Percentiles rank a stretch among this genome's conserved stretches.
These are phyloP conservation scores for Pocillopora damicornis DNA, from an alignment of 64 coral and sea anemone genomes.

Conservation along the genomic window DNA sequence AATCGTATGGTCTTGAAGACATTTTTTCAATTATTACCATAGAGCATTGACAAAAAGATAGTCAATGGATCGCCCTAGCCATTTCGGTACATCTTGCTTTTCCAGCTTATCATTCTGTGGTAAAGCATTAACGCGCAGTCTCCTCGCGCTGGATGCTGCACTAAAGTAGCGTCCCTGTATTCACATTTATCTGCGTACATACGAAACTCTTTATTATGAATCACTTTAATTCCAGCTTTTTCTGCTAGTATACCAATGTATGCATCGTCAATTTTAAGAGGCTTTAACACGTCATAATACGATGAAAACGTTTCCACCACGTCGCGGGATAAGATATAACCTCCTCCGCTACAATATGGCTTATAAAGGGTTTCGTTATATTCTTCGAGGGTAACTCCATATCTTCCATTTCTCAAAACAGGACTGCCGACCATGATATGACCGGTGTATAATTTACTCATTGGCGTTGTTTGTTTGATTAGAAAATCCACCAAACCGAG, in stretches of 20 bases:
- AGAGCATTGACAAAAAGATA: too few species aligned
- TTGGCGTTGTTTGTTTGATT: slow-evolving; percentile 26
- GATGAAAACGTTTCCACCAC: slow-evolving; percentile 28
- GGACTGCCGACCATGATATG: slow-evolving; percentile 58
- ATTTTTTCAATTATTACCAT: too few species aligned
- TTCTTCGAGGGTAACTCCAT: slow-evolving; percentile 37
- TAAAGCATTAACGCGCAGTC: slow-evolving; percentile 49
- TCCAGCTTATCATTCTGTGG: slow-evolving; percentile 14
- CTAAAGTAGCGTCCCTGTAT: slow-evolving; percentile 38
- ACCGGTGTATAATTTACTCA: slow-evolving; percentile 46
- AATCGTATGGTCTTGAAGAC: too few species aligned
- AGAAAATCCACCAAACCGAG: slow-evolving; percentile 44
- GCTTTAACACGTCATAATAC: slow-evolving; percentile 35
- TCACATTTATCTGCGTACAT: slow-evolving; percentile 60
- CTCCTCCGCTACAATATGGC: slow-evolving; percentile 66
- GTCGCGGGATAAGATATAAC: slow-evolving; percentile 50
- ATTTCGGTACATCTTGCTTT: too few species aligned
- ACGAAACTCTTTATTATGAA: slow-evolving; percentile 34
- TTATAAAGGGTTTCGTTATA: slow-evolving; percentile 43
- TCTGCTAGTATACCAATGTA: slow-evolving; percentile 54
- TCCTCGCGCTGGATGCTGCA: slow-evolving; percentile 70
- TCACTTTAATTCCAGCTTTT: slow-evolving; percentile 23
- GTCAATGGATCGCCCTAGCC: too few species aligned
- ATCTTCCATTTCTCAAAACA: slow-evolving; percentile 55
- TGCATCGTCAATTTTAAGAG: slow-evolving; percentile 62